These are phyloP conservation scores for Sipha flava DNA, from an alignment of 1,140 invertebrate genomes.

Conservation along the genomic window DNA sequence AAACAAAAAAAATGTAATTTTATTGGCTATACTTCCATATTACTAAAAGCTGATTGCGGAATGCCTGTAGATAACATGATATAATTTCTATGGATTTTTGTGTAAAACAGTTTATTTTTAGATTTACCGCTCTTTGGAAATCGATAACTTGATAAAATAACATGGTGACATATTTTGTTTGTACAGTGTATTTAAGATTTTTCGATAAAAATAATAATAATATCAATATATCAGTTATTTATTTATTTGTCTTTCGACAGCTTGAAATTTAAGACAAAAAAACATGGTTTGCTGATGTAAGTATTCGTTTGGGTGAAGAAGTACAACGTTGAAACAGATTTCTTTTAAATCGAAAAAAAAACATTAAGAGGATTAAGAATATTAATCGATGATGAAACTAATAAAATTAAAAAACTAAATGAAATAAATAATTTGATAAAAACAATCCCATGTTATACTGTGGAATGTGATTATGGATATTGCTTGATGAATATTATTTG, in stretches of 20 bases:
- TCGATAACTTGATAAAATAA: background rate
- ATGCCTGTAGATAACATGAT: background rate
- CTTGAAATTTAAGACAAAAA: background rate
- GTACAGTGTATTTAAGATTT: background rate
- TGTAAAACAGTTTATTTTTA: background rate
- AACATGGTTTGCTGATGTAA: background rate
- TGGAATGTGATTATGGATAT: background rate
- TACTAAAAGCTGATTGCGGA: background rate
- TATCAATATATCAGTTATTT: background rate
- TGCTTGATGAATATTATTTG: background rate
- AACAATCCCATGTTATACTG: background rate
- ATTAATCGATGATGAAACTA: background rate
- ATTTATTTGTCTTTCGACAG: background rate
- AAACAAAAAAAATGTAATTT: too few relatives aligned
- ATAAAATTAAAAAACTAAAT: background rate
- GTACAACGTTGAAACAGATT: background rate
- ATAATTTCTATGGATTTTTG: background rate
- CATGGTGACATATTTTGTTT: background rate
- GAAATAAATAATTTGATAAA: background rate
- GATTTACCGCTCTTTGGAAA: background rate
- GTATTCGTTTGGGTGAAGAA: background rate
- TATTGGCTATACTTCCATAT: too few relatives aligned
- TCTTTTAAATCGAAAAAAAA: background rate
- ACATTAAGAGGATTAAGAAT: background rate
- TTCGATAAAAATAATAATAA: background rate